phyloP scores from a whole-genome alignment of 92 coral and sea anemone species.

The Umimayanthus kanabou region DNA sequence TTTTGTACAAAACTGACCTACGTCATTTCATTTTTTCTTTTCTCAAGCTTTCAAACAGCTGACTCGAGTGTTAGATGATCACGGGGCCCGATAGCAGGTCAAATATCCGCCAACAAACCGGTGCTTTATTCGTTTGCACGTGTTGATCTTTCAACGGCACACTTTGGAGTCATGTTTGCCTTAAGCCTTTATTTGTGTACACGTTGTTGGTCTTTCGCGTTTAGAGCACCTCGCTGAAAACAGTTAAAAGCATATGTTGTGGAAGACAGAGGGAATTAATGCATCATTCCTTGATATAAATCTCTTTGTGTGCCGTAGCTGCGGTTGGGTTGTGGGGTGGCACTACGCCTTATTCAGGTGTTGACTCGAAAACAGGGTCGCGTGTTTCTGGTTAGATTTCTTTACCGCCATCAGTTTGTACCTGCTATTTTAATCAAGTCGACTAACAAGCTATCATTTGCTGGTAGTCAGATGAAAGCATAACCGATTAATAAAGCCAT shows the following conservation, averaged over 20 bases:
- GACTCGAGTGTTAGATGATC: not conserved
- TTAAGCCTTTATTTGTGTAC: not conserved
- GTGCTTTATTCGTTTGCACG: slow-evolving; percentile 23
- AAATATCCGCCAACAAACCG: not conserved
- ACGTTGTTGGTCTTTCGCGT: not conserved
- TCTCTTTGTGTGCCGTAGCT: slow-evolving; percentile 13
- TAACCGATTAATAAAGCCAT: not conserved
- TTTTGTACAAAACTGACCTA: not conserved
- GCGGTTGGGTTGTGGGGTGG: not conserved
- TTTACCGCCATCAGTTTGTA: not conserved
- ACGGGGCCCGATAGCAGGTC: not conserved
- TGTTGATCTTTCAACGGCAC: slow-evolving; percentile 25
- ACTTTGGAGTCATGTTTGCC: slow-evolving; percentile 7
- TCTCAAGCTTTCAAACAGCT: not conserved
- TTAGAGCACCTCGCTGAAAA: not conserved
- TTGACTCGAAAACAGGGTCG: slow-evolving; percentile 14
- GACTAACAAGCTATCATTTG: not conserved
- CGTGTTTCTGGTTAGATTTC: not conserved
- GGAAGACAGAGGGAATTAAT: not conserved
- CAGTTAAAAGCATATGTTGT: slow-evolving; percentile 9
- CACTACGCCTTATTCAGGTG: not conserved
- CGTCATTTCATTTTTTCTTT: not conserved
- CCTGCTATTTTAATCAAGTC: not conserved
- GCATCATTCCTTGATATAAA: slow-evolving; percentile 12
- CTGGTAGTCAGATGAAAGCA: not conserved